Evolutionary conservation across 2,888 invertebrate genomes (phyloP), one percentile per base, ranked within the genome.

Genomic region (Callimorpha dominula): DNA sequence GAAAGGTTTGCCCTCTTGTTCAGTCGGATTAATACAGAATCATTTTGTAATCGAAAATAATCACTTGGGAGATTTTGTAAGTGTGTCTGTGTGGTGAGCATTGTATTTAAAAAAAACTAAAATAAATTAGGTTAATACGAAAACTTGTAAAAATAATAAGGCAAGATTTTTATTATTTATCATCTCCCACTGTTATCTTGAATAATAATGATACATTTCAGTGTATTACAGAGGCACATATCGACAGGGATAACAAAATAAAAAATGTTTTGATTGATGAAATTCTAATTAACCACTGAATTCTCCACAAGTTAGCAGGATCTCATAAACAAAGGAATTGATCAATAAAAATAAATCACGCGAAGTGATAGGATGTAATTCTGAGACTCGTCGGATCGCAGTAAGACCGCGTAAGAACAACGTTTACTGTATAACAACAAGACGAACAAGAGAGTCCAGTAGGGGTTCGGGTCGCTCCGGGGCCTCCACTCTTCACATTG

Each of bases 241-340:
- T 62, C 88, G 90, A 92, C 89, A 92, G 93, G 95, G 94, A 93
- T 93, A 95, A 94, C 95, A 94, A 95, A 95, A 94, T 95, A 95
- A 94, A 95, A 95, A 95, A 94, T 92, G 93, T 93, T 92, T 90
- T 91, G 92, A 94, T 95, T 94, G 91, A 92, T 92, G 94, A 94
- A 93, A 92, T 85, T 94, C 93, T 94, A 94, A 94, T 95, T 93
- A 93, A 95, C 93, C 94, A 95, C 94, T 93, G 94, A 92, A 94
- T 92, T 89, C 91, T 94, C 94, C 94, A 95, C 94, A 93, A 92
- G 90, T 91, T 87, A 90, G 93, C 95, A 94, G 95, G 95, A 95
- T 92, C 91, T 93, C 90, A 93, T 94, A 95, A 95, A 95, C 95
- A 95, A 95, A 95, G 95, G 95, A 95, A 93, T 92, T 91, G 91